Percentiles rank a stretch among this genome's conserved stretches.
Conservation (phyloP, 1,140 invertebrate genomes). For the Magallana angulata region DNA sequence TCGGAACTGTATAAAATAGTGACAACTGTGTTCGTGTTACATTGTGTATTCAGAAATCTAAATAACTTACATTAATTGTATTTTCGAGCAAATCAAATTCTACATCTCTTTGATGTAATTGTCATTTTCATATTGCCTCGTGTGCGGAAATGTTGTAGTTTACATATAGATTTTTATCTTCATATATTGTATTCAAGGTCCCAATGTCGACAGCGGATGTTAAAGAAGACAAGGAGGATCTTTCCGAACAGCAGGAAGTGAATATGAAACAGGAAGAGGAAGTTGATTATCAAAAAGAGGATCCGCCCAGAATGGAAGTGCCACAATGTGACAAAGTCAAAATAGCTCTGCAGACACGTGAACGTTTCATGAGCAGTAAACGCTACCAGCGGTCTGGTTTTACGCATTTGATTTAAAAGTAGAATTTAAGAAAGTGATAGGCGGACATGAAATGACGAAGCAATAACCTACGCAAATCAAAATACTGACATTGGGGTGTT, state of each 20-base stretch:
- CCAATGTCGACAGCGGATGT: not conserved
- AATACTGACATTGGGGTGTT: too few species aligned
- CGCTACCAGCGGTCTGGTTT: not conserved
- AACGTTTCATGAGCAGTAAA: slow-evolving; percentile 7
- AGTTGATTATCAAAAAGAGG: not conserved
- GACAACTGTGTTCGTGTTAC: too few species aligned
- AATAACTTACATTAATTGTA: too few species aligned
- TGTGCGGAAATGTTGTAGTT: too few species aligned
- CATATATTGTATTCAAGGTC: not conserved
- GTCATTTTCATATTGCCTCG: too few species aligned
- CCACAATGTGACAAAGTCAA: slow-evolving; percentile 2
- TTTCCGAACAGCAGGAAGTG: not conserved
- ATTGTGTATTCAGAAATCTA: too few species aligned
- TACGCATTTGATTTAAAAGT: not conserved
- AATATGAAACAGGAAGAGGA: not conserved
- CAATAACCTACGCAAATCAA: not conserved
- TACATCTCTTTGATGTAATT: too few species aligned
- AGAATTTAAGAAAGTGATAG: too few species aligned
- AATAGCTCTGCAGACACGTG: not conserved
- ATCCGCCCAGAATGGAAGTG: not conserved
- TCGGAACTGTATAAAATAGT: too few species aligned
- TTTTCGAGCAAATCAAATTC: too few species aligned
- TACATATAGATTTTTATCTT: not conserved
- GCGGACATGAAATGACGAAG: not conserved
- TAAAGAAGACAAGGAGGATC: not conserved